Base-by-base conservation (phyloP, 2,888 invertebrate genomes). In the Odontocolon sp. region DNA sequence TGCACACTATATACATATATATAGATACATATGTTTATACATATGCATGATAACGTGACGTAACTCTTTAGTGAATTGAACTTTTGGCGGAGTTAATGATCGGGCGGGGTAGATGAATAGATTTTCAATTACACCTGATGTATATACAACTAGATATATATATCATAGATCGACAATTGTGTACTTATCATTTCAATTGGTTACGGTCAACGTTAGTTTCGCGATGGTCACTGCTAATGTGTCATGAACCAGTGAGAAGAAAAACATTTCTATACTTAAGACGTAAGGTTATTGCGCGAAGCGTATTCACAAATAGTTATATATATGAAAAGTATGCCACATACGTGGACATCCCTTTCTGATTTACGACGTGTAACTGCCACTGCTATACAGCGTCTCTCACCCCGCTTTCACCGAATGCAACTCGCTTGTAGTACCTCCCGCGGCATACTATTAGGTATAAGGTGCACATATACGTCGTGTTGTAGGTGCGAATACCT, bases 311-410 rank as follows among this genome's bases (percentile, higher is more conserved):
- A 52, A 3, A 26, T 47, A 74, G 47, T 38, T 14, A n/a, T n/a
- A n/a, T n/a, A n/a, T 77, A 72, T 63, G 63, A 77, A 77, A 68
- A 67, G 72, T 45, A 68, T 47, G 67, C 67, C 63, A 33, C 76
- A 67, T 71, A 61, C 71, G 67, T 63, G 61, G 63, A 71, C 50
- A 71, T 71, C 76, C 28, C 50, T 56, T 77, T 66, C 63, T 77
- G 72, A 77, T 77, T 77, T 77, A 77, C 72, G 71, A 42, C 45
- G 77, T 68, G 67, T 72, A 72, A 72, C 77, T 77, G 77, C 77
- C 68, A 77, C 72, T 38, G 76, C 66, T 21, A 38, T 66, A 67
- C 66, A 23, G 52, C 47, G 52, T 66, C 63, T 68, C 52, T 33
- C 47, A 3, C 38, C 33, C 61, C 47, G 59, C 61, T n/a, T n/a